Evolutionary conservation across 23 tunicate genomes (phyloP), one percentile per base, ranked within the genome.

Genomic region (Styela clava): DNA sequence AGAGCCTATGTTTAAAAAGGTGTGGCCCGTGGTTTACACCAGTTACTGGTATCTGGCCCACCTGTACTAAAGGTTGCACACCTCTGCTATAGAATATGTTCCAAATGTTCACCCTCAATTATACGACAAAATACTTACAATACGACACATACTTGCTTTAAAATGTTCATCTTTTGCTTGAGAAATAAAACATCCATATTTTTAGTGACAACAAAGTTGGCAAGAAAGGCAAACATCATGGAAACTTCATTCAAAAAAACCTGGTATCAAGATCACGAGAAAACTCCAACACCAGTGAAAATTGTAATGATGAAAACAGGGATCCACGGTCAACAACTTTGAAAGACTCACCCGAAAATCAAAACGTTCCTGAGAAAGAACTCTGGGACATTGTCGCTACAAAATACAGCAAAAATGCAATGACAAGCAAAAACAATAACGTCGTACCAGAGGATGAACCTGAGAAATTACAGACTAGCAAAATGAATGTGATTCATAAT

Each of bases 331-430:
- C 56, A 44, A n/a, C n/a, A n/a, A n/a, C n/a, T n/a, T n/a, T n/a
- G n/a, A 44, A 44, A 44, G 12, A 5, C 12, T 44, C 56, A 44
- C 7, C 37, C 5, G 35, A n/a, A 27, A 71, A 71, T 21, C 31
- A 26, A 65, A 32, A 30, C 3, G 29, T 19, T 34, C 7, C 37
- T 3, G 77, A 71, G 5, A 71, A 71, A 32, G 37, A 71, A 71
- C 35, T 71, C 5, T 71, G 77, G 77, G 77, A 71, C 16, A 28
- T 34, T 2, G 32, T 35, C 35, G 34, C 34, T 33, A 34, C 77
- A 3, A 71, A 34, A 26, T 32, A 28, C 35, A 32, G 20, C 37
- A 71, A 71, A 30, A 44, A 44, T 44, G 56, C 56, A 12, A 44
- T 44, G 56, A 44, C 56, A 12, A 71, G 77, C 35, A 71, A 71